phyloP scores from a whole-genome alignment of 2,797 vertebrate species.

The Hypotaenidia philippensis region DNA sequence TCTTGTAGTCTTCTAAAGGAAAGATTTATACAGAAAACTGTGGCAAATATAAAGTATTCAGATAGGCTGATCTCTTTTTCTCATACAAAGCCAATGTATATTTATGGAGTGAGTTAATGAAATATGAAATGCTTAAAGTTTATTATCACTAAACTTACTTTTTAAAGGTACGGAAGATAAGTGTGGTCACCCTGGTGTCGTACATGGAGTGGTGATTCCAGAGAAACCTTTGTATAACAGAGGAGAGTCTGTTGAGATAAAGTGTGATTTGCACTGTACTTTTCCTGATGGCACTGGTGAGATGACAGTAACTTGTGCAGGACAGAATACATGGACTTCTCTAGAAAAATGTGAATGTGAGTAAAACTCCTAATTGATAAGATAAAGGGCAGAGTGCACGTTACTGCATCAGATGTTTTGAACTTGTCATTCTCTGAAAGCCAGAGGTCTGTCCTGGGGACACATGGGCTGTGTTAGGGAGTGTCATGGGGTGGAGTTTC shows the following conservation, averaged over 20 bases:
- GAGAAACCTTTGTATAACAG: accelerated
- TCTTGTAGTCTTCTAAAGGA: background rate
- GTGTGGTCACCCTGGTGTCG: background rate
- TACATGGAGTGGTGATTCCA: background rate
- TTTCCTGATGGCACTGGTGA: conserved; percentile 1
- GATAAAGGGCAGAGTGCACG: background rate
- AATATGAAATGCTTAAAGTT: background rate
- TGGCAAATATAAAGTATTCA: background rate
- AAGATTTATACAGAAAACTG: background rate
- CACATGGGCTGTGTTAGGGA: background rate
- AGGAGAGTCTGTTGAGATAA: background rate
- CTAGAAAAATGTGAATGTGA: background rate
- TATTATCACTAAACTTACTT: background rate
- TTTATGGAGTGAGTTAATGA: background rate
- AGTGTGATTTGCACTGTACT: background rate
- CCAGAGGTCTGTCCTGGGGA: background rate
- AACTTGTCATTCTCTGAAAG: background rate
- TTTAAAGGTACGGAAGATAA: accelerated
- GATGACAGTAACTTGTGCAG: background rate
- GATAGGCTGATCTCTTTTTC: background rate
- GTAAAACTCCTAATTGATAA: background rate
- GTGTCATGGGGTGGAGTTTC: background rate
- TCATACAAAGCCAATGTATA: accelerated
- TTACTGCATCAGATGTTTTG: too few species aligned
- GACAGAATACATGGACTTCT: background rate